Base-by-base conservation (phyloP, 2,888 invertebrate species). In the Epinotia nisella region DNA sequence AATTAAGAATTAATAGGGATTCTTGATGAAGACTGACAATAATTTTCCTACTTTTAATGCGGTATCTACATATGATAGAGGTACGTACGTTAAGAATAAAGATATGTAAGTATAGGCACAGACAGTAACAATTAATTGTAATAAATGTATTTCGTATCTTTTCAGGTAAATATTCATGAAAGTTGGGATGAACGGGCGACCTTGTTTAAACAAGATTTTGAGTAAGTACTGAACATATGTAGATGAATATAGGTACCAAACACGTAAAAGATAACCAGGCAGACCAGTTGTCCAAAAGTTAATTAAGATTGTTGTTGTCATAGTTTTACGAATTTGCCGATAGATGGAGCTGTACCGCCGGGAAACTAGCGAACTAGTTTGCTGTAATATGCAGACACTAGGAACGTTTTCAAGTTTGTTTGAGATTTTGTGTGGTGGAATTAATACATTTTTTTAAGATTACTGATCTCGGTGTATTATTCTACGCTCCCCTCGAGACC, bases 1-100 rank as follows among this genome's bases (percentile, higher is more conserved):
- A 56, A 66, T 66, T 66, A 66, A 66, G 55, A 66, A 56, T 55
- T 41, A 56, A 66, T 55, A 56, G n/a, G 41, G n/a, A 66, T 51
- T 51, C 35, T 35, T 35, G 64, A 2, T 62, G 29, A 11, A 62
- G 24, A 45, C n/a, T n/a, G 55, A 41, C 19, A 15, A 41, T 66
- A 56, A n/a, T 66, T 41, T 39, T 39, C 39, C 11, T 15, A 1
- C n/a, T 58, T 29, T 15, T 13, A 15, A 29, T 58, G 29, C 55
- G 11, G 2, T 5, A 24, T 24, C 2, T 24, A 49, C n/a, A 49
- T 5, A 49, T 5, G 4, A 49, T 49, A n/a, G 3, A 49, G 15
- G n/a, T n/a, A 5, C 13, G 15, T 45, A 49, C n/a, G n/a, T 49
- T 41, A 41, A 13, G 15, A 4, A 29, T 29, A 7, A 49, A 49